phyloP scores from a whole-genome alignment of 2,888 invertebrate genomes.

The Neocrepidodera transversa region DNA sequence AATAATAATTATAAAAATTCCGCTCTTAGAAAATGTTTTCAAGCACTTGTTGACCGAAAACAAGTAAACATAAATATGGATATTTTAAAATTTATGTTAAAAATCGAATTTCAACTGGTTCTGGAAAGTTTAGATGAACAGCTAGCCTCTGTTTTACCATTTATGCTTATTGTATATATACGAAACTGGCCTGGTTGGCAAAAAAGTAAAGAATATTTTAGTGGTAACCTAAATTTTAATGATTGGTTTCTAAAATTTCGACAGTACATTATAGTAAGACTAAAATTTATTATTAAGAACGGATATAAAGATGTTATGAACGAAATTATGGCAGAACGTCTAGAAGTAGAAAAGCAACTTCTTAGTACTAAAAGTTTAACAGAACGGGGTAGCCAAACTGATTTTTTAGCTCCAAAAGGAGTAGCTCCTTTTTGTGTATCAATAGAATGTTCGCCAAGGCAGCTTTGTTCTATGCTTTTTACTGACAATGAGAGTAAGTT shows the following conservation, averaged over 20 bases:
- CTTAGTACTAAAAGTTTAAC: neutral
- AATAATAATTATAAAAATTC: conserved; percentile 22
- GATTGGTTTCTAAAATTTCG: conserved; percentile 45
- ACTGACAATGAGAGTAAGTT: conserved; percentile 31
- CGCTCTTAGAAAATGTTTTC: conserved; percentile 43
- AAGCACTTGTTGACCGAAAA: conserved; percentile 45
- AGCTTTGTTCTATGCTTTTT: conserved; percentile 42
- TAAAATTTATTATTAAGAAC: conserved; percentile 40
- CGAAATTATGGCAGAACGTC: conserved; percentile 25
- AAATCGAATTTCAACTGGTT: conserved; percentile 41
- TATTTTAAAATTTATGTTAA: conserved; percentile 42
- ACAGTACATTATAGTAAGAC: conserved; percentile 40
- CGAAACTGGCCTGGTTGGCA: conserved; percentile 49
- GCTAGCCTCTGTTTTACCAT: conserved; percentile 38
- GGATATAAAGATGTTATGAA: conserved; percentile 34
- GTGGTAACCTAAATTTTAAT: conserved; percentile 43
- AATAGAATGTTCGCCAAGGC: conserved; percentile 37
- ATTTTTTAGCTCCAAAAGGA: conserved; percentile 36
- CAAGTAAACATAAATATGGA: conserved; percentile 44
- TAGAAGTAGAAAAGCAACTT: conserved; percentile 7
- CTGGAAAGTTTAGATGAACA: conserved; percentile 35
- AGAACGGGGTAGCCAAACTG: conserved; percentile 38
- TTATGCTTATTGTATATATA: conserved; percentile 43
- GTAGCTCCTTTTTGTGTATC: conserved; percentile 42
- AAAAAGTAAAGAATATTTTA: conserved; percentile 44